phyloP scores from a whole-genome alignment of 2,888 invertebrate species.

The Drosophila meridiana region DNA sequence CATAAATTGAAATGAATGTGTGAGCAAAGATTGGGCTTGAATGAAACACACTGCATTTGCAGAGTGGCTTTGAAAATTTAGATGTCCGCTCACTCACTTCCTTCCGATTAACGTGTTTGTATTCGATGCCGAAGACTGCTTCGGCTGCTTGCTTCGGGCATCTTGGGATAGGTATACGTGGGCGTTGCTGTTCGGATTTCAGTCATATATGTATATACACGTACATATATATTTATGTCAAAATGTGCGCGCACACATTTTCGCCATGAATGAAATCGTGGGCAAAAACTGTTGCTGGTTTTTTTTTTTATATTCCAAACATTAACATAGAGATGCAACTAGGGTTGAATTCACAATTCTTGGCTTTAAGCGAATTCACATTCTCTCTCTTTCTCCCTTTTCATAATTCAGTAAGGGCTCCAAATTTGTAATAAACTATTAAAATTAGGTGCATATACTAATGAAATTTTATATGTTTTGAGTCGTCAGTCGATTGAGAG shows the following conservation, averaged over 20 bases:
- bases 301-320: not conserved
- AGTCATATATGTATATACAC: not conserved
- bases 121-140: not conserved
- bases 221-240: not conserved
- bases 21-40: constrained; percentile 5
- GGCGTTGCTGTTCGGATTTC: constrained; percentile 11
- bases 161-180: constrained; percentile 5
- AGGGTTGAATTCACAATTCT: constrained; percentile 1
- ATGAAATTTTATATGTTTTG: not conserved
- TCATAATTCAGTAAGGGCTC: not conserved
- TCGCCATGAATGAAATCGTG: constrained; percentile 51
- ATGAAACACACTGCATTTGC: constrained; percentile 31
- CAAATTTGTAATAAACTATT: not conserved
- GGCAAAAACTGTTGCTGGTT: constrained; percentile 26
- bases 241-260: constrained; percentile 39
- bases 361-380: not conserved
- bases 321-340: not conserved
- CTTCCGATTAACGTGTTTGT: constrained; percentile 22
- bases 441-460: not conserved
- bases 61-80: constrained; percentile 19
- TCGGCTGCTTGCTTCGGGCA: constrained; percentile 9
- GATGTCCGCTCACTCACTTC: constrained; percentile 22
- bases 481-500: not conserved
- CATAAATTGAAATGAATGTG: constrained; percentile 43
- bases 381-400: not conserved